phyloP scores from a whole-genome alignment of 2,113 vertebrate genomes.

The Syngnathus typhle region DNA sequence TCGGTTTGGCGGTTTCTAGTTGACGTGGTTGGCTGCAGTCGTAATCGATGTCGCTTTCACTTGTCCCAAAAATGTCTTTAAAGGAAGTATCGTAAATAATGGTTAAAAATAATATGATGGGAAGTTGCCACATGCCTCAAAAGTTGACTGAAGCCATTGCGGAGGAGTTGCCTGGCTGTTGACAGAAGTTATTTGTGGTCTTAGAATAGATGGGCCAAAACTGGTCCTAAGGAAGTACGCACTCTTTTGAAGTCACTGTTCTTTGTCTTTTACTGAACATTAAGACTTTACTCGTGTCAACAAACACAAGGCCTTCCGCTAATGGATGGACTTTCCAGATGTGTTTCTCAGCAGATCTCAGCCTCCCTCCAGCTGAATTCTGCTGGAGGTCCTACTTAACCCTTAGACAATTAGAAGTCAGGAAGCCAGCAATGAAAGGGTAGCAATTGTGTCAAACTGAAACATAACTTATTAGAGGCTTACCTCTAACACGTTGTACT shows the following conservation, averaged over 20 bases:
- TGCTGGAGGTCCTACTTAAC: not conserved
- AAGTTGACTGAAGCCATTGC: constrained; percentile 12
- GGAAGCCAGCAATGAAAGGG: too few relatives aligned
- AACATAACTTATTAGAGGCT: not conserved
- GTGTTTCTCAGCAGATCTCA: constrained; percentile 32
- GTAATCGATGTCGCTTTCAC: not conserved
- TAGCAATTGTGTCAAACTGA: not conserved
- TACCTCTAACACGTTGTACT: not conserved
- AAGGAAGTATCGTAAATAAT: not conserved
- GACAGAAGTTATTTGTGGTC: constrained; percentile 50
- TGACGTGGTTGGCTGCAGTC: not conserved
- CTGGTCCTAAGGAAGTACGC: constrained; percentile 41
- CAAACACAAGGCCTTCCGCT: constrained; percentile 5
- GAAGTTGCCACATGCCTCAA: constrained; percentile 10
- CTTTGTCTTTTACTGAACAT: constrained; percentile 3
- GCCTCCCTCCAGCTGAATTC: constrained; percentile 12
- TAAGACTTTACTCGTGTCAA: constrained; percentile 19
- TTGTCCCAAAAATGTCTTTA: not conserved
- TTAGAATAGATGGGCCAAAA: constrained; percentile 47
- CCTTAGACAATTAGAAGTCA: not conserved
- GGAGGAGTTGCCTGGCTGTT: constrained; percentile 27
- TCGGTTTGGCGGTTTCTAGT: constrained; percentile 10
- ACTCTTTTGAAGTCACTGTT: not conserved
- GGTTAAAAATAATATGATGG: not conserved
- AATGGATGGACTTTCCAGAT: constrained; percentile 48